These are phyloP conservation scores for Pollachius pollachius DNA, from an alignment of 2,113 vertebrate genomes.

Conservation along the genomic window DNA sequence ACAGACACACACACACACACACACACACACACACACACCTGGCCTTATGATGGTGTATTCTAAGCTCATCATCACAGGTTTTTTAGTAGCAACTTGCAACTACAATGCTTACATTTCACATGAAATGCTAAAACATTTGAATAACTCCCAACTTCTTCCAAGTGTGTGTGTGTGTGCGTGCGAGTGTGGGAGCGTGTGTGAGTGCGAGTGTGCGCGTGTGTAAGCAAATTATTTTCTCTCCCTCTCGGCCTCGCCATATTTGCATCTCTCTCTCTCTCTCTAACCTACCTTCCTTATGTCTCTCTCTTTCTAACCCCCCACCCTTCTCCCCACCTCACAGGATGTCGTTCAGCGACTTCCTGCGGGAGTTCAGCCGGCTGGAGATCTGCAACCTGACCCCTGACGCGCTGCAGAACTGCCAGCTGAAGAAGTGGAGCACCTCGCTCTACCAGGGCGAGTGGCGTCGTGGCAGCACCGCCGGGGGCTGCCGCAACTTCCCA, in stretches of 20 bases:
- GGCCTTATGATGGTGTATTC: no score
- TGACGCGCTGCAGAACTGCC: conserved; percentile 78
- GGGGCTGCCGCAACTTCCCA: conserved; percentile 90
- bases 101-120: no score
- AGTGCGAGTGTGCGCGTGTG: no score
- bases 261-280: not conserved
- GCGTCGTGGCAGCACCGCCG: conserved; percentile 90
- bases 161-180: no score
- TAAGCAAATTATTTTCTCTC: no score
- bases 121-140: no score
- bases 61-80: no score
- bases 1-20: not conserved
- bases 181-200: no score
- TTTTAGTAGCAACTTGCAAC: no score
- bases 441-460: conserved; percentile 84
- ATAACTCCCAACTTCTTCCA: no score
- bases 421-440: conserved; percentile 86
- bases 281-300: not conserved
- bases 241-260: no score
- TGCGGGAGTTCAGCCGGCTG: conserved; percentile 84
- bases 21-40: no score
- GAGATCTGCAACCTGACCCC: conserved; percentile 97
- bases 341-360: conserved; percentile 92
- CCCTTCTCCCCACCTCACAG: conserved; percentile 52
- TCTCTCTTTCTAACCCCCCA: not conserved